Percentiles rank a stretch among this genome's conserved stretches.
Conservation (phyloP, 2,797 vertebrate species). For the Margarornis squamiger region DNA sequence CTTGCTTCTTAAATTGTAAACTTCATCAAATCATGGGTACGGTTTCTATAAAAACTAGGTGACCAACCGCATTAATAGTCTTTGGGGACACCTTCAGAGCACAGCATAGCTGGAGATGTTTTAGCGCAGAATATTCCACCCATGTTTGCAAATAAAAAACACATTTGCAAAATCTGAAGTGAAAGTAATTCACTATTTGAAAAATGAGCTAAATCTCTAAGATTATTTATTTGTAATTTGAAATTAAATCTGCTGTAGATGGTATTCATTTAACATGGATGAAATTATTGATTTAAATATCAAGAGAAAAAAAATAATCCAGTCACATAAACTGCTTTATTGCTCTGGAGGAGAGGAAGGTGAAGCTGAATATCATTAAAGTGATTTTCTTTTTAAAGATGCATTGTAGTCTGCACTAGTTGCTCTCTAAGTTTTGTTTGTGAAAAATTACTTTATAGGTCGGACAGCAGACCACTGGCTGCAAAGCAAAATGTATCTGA, state of each 20-base stretch:
- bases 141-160: conserved; percentile 38
- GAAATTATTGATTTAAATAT: conserved; percentile 47
- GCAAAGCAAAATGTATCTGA: not conserved
- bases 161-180: conserved; percentile 33
- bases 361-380: not conserved
- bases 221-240: not conserved
- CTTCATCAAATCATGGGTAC: not conserved
- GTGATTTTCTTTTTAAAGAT: not conserved
- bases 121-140: not conserved
- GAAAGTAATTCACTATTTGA: conserved; percentile 4
- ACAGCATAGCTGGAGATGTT: not conserved
- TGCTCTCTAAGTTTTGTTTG: not conserved
- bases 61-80: not conserved
- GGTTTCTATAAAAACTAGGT: not conserved
- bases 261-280: conserved; percentile 8
- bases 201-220: not conserved
- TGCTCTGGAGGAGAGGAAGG: not conserved
- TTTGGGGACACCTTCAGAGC: not conserved
- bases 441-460: not conserved
- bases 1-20: not conserved
- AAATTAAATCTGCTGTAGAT: conserved; percentile 12
- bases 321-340: not conserved
- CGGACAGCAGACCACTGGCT: not conserved
- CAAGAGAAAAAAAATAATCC: not conserved
- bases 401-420: not conserved